A percentile compares a stretch with the other conserved stretches of the same genome.
Evolutionary conservation across 2,113 vertebrate genomes (phyloP).

Genomic region (Dasyornis broadbenti): DNA sequence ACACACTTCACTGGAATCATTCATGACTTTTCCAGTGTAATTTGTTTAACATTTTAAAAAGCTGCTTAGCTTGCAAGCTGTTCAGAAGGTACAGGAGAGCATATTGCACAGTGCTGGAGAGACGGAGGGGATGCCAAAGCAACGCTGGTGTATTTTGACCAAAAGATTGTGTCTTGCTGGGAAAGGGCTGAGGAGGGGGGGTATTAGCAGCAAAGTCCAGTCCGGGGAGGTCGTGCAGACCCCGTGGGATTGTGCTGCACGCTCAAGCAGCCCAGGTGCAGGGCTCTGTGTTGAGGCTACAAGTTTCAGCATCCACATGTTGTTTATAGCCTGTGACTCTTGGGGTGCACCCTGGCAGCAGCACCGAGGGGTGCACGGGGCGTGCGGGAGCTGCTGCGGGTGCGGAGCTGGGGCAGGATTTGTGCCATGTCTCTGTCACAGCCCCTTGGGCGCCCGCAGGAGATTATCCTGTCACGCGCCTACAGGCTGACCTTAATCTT

Average conservation of each 20-base stretch:
- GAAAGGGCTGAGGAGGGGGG: accelerated
- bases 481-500: conserved; percentile 37
- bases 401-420: background rate
- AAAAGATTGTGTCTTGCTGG: accelerated
- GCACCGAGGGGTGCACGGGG: accelerated
- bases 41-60: background rate
- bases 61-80: background rate
- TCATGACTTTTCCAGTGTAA: background rate
- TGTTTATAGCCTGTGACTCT: accelerated
- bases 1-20: background rate
- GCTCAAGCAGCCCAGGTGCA: background rate
- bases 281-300: background rate
- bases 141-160: accelerated
- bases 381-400: accelerated
- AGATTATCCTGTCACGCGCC: background rate
- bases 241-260: accelerated
- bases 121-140: background rate
- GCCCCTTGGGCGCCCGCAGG: background rate
- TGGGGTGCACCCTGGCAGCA: accelerated
- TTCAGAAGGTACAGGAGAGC: background rate
- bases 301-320: accelerated
- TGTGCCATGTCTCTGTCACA: background rate
- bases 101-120: background rate
- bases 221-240: accelerated
- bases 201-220: background rate